Percentiles rank a stretch among this genome's conserved stretches.
These are phyloP conservation scores for Polyploca ridens DNA, from an alignment of 2,888 invertebrate genomes.

Conservation along the genomic window DNA sequence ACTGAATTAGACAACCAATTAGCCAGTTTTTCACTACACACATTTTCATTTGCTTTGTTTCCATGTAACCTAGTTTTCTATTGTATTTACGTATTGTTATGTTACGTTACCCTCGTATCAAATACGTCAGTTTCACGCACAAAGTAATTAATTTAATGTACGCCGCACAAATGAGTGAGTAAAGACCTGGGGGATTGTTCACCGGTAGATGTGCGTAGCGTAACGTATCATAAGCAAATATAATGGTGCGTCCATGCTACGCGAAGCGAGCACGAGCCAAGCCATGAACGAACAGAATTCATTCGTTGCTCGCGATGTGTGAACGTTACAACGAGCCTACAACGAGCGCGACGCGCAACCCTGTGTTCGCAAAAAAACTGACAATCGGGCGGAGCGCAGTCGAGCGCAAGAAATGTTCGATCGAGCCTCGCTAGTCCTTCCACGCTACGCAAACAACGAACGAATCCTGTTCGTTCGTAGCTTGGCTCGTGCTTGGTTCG, in stretches of 20 bases:
- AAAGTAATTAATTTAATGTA: slow-evolving; percentile 19
- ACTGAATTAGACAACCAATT: neutral
- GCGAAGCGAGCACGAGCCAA: too few species aligned
- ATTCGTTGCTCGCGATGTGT: too few species aligned
- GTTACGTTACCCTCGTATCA: neutral
- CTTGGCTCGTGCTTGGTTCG: too few species aligned
- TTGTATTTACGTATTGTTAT: slow-evolving; percentile 10
- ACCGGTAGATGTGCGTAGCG: neutral
- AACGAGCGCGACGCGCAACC: too few species aligned
- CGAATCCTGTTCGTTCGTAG: too few species aligned
- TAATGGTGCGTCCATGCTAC: neutral
- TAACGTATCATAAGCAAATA: neutral
- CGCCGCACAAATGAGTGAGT: slow-evolving; percentile 12
- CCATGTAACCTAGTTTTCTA: slow-evolving; percentile 4
- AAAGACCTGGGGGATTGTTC: neutral
- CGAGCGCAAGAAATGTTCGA: too few species aligned
- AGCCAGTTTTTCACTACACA: neutral
- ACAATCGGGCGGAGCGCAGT: too few species aligned
- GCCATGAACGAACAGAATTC: too few species aligned
- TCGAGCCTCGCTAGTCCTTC: too few species aligned
- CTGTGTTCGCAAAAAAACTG: too few species aligned
- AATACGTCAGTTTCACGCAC: slow-evolving; percentile 15
- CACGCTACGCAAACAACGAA: too few species aligned
- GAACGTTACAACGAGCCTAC: too few species aligned
- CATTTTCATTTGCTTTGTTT: neutral